Evolutionary conservation across 2,888 invertebrate genomes (phyloP), one percentile per base, ranked within the genome.

Genomic region (Steinernema hermaphroditum): DNA sequence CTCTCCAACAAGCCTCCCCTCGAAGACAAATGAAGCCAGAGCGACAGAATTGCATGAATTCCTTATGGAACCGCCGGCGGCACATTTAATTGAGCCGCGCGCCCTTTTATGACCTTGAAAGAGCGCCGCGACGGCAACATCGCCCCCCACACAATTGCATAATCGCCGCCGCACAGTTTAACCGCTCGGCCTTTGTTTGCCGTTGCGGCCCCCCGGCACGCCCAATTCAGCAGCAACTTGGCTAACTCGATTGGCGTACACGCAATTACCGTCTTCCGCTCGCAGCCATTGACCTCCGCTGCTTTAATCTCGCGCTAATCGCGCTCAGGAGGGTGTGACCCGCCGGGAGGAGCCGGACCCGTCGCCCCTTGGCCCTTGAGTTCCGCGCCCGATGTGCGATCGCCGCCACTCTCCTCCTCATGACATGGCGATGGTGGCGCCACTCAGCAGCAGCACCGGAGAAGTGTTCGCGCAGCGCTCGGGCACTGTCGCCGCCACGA

Each of bases 251-350:
- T 32, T 12, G 27, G 6, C 19, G 16, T 16, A 62, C 29, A 32
- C 62, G 62, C 62, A 62, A 62, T 62, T 62, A 62, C 62, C 29
- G 27, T 27, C 62, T 62, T 62, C 27, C 29, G 62, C 54, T 27
- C n/a, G n/a, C n/a, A 19, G 46, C 46, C 19, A 54, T 54, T 54
- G 54, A 54, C 54, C 54, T 54, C 62, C 62, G 62, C 50, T 27
- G 62, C 62, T 62, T 62, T 62, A 62, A 62, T 62, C 62, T 62
- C 62, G 62, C 46, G 62, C 62, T 62, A 62, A 62, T 62, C 62
- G 62, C 62, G 62, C 62, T 27, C 9, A 24, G 24, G 24, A 27
- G 62, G 62, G 62, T 29, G 62, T 62, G 62, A 62, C 62, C 62
- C 32, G 50, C 22, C 22, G 24, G 50, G 22, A 22, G 27, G 12